Evolutionary conservation across 2,888 invertebrate genomes (phyloP).

Genomic region (Protonemura montana): DNA sequence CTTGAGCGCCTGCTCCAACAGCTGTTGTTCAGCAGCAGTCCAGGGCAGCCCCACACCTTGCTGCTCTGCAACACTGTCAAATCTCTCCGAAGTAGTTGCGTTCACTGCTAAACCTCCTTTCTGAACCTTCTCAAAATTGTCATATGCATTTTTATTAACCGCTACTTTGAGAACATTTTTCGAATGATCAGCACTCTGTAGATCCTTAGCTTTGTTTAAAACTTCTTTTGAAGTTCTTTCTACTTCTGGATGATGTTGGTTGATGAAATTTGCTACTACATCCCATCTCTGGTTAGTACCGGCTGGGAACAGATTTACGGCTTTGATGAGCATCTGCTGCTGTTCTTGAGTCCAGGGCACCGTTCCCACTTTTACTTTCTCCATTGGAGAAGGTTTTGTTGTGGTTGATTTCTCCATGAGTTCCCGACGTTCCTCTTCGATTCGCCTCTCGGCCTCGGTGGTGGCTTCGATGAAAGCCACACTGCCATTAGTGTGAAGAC

Average conservation of each 20-base stretch:
- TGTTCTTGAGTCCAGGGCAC: slow-evolving; percentile 85
- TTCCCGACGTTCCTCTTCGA: slow-evolving; percentile 79
- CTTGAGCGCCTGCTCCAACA: slow-evolving; percentile 95
- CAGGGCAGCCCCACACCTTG: slow-evolving; percentile 66
- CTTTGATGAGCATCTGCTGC: slow-evolving; percentile 91
- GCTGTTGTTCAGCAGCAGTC: slow-evolving; percentile 94
- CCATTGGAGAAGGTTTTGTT: not conserved
- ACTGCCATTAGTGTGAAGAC: slow-evolving; percentile 63
- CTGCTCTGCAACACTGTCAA: slow-evolving; percentile 60
- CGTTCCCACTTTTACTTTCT: slow-evolving; percentile 55
- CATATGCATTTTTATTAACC: slow-evolving; percentile 90
- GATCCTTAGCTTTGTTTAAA: slow-evolving; percentile 91
- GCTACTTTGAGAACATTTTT: slow-evolving; percentile 85
- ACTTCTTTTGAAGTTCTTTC: slow-evolving; percentile 89
- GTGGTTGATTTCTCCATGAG: slow-evolving; percentile 52
- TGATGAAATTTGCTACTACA: slow-evolving; percentile 94
- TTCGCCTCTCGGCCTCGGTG: slow-evolving; percentile 74
- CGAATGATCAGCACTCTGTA: slow-evolving; percentile 88
- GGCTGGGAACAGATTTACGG: slow-evolving; percentile 96
- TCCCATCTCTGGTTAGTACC: slow-evolving; percentile 95
- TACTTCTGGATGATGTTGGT: slow-evolving; percentile 75
- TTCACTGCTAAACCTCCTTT: slow-evolving; percentile 66
- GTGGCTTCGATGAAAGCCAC: slow-evolving; percentile 73
- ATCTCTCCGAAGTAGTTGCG: slow-evolving; percentile 75
- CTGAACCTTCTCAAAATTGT: slow-evolving; percentile 83